Evolutionary conservation across 2,113 vertebrate genomes (phyloP).

Genomic region (Pseudorectes ferrugineus): DNA sequence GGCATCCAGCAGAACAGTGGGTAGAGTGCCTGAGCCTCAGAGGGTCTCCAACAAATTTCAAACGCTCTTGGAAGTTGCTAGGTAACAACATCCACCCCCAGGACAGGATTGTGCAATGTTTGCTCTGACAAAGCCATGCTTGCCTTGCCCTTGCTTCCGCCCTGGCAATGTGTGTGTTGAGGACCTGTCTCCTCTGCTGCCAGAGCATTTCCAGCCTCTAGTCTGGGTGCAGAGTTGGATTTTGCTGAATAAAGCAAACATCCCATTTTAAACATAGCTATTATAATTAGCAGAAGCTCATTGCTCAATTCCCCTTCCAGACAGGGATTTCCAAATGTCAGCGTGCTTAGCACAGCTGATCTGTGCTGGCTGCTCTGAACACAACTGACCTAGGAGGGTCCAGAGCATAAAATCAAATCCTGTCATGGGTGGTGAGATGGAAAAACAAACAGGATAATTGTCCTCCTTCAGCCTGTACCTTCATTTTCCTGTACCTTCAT

Average conservation of each 20-base stretch:
- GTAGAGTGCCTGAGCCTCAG: neutral
- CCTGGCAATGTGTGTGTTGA: neutral
- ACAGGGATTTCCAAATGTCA: conserved; percentile 52
- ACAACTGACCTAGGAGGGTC: neutral
- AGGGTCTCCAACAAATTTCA: conserved; percentile 28
- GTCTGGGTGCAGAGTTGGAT: neutral
- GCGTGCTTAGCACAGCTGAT: neutral
- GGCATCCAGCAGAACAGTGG: neutral
- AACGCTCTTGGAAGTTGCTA: conserved; percentile 16
- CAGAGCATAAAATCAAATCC: neutral
- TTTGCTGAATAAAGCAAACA: conserved; percentile 41
- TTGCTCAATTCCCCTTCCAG: conserved; percentile 12
- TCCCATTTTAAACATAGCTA: conserved; percentile 17
- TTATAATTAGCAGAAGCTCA: conserved; percentile 35
- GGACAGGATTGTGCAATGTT: neutral
- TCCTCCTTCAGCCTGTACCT: neutral
- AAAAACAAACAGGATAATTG: neutral
- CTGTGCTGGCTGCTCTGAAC: neutral
- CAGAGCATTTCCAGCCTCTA: neutral
- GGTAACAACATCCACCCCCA: neutral
- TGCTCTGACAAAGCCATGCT: neutral
- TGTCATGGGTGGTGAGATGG: neutral
- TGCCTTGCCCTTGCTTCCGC: neutral
- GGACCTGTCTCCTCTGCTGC: neutral
- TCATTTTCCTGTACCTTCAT: neutral